Percentiles rank a stretch among this genome's conserved stretches.
These are phyloP conservation scores for Leptopilina myrica DNA, from an alignment of 2,888 invertebrate genomes.

Conservation along the genomic window DNA sequence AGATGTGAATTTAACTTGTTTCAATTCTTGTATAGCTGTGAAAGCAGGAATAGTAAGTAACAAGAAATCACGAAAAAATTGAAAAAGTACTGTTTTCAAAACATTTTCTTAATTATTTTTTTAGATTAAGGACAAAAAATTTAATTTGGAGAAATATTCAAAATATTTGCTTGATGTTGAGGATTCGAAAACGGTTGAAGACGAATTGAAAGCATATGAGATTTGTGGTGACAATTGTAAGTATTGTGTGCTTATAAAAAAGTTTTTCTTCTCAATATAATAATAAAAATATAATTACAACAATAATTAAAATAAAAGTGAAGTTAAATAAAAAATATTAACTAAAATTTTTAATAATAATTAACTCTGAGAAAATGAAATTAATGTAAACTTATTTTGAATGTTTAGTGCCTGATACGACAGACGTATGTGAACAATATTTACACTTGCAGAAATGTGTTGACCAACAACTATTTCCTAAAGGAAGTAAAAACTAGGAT, in stretches of 20 bases:
- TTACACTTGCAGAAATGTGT: conserved; percentile 5
- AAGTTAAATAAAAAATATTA: too few species aligned
- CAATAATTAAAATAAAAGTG: too few species aligned
- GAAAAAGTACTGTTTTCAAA: background rate
- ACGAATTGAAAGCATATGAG: background rate
- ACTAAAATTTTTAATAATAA: too few species aligned
- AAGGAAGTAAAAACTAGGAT: background rate
- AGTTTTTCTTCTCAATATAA: background rate
- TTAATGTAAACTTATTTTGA: background rate
- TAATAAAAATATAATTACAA: too few species aligned
- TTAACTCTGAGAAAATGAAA: too few species aligned
- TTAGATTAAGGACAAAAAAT: conserved; percentile 15
- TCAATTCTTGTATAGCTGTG: conserved; percentile 20
- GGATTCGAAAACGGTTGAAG: background rate
- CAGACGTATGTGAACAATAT: conserved; percentile 13
- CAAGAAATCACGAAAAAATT: background rate
- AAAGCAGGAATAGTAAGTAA: conserved; percentile 27
- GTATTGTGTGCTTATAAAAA: background rate
- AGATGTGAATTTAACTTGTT: conserved; percentile 21
- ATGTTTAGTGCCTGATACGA: conserved; percentile 11
- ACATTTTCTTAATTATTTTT: background rate
- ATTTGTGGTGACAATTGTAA: background rate
- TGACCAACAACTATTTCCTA: background rate
- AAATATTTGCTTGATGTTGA: conserved; percentile 12
- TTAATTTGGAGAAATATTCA: conserved; percentile 26